phyloP scores from a whole-genome alignment of 2,797 vertebrate genomes.

The Eurystomus glaucurus region DNA sequence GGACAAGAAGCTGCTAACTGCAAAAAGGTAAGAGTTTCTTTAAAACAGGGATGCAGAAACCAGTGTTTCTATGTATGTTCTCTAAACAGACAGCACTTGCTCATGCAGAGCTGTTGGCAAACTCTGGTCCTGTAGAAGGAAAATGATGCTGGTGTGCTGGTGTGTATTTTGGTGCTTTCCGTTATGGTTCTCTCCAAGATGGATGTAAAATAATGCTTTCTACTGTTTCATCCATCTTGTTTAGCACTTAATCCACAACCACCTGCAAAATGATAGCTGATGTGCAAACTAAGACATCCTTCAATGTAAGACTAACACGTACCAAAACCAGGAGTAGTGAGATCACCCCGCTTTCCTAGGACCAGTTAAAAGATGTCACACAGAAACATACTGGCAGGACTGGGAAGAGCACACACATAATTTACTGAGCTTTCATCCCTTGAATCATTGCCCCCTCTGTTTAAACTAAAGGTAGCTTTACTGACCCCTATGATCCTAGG shows the following conservation, averaged over 20 bases:
- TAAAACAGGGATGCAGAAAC: neutral
- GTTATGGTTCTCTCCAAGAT: neutral
- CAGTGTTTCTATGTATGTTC: neutral
- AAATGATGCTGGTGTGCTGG: neutral
- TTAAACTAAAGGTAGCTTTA: neutral
- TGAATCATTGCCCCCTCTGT: neutral
- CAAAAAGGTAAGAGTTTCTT: neutral
- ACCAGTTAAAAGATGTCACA: neutral
- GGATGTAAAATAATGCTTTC: neutral
- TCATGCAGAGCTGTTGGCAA: neutral
- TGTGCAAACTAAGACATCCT: neutral
- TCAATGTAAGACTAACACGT: neutral
- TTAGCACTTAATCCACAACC: neutral
- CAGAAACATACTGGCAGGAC: neutral
- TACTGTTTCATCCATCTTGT: neutral
- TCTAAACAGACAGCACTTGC: neutral
- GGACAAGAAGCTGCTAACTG: neutral
- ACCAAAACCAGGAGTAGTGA: neutral
- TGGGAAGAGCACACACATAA: accelerated
- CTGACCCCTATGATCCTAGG: accelerated
- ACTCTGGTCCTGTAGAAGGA: neutral
- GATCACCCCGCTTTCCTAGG: neutral
- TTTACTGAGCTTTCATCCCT: neutral
- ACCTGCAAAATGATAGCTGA: neutral
- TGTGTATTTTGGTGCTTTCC: neutral